phyloP scores from a whole-genome alignment of 1,140 invertebrate species.

The Pachypeltis micranthus region DNA sequence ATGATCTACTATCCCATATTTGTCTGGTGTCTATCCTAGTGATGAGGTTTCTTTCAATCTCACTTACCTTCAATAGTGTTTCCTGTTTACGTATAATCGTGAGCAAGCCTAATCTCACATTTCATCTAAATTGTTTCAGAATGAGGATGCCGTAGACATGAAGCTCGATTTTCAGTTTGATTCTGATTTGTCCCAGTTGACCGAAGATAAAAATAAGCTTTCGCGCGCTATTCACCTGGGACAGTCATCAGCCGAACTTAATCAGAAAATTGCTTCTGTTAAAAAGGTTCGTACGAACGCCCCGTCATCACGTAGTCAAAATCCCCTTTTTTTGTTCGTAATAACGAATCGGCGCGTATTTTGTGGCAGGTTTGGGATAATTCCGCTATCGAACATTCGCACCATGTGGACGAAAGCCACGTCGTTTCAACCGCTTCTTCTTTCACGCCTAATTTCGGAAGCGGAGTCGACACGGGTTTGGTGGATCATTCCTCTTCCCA shows the following conservation, averaged over 20 bases:
- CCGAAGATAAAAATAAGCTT: slow-evolving; percentile 52
- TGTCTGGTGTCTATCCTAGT: too few relatives aligned
- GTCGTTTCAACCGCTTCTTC: slow-evolving; percentile 36
- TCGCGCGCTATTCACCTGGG: slow-evolving; percentile 53
- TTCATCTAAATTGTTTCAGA: slow-evolving; percentile 16
- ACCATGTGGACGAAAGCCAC: slow-evolving; percentile 41
- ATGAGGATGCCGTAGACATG: slow-evolving; percentile 71
- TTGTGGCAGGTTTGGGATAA: slow-evolving; percentile 29
- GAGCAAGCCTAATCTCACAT: too few relatives aligned
- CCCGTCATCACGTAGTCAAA: too few relatives aligned
- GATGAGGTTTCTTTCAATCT: too few relatives aligned
- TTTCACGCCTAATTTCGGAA: slow-evolving; percentile 29
- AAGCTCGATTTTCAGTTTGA: slow-evolving; percentile 84
- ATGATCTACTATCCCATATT: too few relatives aligned
- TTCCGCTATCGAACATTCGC: slow-evolving; percentile 56
- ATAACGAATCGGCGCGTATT: too few relatives aligned
- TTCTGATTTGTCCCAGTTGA: slow-evolving; percentile 59
- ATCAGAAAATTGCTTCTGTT: slow-evolving; percentile 86
- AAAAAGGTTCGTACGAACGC: slow-evolving; percentile 63
- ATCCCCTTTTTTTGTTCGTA: too few relatives aligned
- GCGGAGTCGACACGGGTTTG: slow-evolving; percentile 23
- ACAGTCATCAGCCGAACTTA: slow-evolving; percentile 72
- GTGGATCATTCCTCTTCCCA: slow-evolving; percentile 10
- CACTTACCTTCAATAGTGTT: too few relatives aligned
- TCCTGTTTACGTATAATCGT: too few relatives aligned